Evolutionary conservation across 2,888 invertebrate genomes (phyloP).

Genomic region (Lamellibrachia satsuma): DNA sequence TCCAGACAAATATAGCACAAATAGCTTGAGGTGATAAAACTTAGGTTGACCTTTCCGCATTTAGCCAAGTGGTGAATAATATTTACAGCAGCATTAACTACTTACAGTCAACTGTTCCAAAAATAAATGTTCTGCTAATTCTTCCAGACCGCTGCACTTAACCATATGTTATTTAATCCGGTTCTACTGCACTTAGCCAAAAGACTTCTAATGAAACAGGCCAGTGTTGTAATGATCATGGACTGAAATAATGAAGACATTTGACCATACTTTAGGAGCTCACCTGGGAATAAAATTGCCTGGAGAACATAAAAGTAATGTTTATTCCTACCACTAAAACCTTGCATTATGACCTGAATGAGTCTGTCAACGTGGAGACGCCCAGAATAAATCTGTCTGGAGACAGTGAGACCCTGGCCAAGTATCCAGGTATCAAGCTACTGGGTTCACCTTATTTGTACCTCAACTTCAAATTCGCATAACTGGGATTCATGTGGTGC

Average conservation of each 20-base stretch:
- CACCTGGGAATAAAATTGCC: background rate
- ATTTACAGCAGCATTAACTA: background rate
- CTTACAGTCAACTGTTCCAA: background rate
- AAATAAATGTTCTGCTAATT: constrained; percentile 1
- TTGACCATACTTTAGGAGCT: background rate
- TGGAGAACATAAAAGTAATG: background rate
- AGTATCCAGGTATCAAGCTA: too few relatives aligned
- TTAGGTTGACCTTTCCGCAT: background rate
- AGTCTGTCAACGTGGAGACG: too few relatives aligned
- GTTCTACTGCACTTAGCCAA: background rate
- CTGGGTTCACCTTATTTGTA: too few relatives aligned
- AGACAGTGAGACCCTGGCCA: too few relatives aligned
- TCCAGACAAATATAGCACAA: background rate
- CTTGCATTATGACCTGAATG: too few relatives aligned
- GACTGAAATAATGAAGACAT: background rate
- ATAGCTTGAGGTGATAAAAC: background rate
- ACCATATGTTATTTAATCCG: background rate
- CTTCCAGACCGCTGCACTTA: background rate
- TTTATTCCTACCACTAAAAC: background rate
- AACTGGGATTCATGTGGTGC: too few relatives aligned
- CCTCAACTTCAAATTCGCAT: too few relatives aligned
- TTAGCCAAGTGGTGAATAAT: background rate
- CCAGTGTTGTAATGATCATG: background rate
- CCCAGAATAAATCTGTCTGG: too few relatives aligned
- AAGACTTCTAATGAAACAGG: background rate